Evolutionary conservation across 2,113 vertebrate species (phyloP).

Genomic region (Hypanus sabinus): DNA sequence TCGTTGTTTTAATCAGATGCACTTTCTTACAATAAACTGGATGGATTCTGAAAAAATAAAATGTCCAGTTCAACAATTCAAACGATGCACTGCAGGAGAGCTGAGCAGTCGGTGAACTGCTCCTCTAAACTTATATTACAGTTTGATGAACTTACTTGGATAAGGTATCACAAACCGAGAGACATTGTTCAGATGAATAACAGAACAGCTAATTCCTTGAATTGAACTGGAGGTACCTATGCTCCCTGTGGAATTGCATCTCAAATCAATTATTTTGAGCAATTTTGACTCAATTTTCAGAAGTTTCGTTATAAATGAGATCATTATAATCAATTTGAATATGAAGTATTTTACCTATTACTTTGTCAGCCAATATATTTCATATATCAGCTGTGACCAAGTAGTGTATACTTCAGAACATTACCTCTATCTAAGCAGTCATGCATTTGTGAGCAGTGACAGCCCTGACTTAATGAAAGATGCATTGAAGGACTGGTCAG

Average conservation of each 20-base stretch:
- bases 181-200: background rate
- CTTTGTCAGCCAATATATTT: background rate
- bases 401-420: background rate
- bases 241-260: background rate
- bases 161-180: background rate
- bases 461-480: background rate
- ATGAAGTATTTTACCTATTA: background rate
- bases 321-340: background rate
- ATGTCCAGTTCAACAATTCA: background rate
- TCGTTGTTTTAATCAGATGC: background rate
- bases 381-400: background rate
- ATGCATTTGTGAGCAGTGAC: background rate
- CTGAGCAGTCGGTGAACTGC: background rate
- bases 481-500: background rate
- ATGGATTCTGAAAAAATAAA: background rate
- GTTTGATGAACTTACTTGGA: background rate
- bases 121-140: background rate
- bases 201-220: background rate
- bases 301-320: background rate
- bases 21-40: background rate
- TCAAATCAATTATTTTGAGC: background rate
- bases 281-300: background rate
- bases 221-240: background rate
- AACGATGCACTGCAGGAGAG: background rate
- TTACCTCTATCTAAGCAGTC: background rate